Evolutionary conservation across 2,888 invertebrate species (phyloP).

Genomic region (Balanococcus diminutus): DNA sequence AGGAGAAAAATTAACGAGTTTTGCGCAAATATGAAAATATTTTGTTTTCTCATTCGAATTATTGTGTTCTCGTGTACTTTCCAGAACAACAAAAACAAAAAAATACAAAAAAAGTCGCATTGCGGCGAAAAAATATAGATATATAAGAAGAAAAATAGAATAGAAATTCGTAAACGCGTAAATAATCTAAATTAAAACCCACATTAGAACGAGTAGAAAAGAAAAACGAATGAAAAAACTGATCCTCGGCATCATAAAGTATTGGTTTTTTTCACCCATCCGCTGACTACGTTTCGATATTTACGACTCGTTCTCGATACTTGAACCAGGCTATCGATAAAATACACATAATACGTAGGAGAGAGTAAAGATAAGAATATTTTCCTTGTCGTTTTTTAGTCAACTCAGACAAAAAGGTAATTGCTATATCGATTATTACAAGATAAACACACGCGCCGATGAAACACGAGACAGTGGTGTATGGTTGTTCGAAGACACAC

Average conservation of each 20-base stretch:
- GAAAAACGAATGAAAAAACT: background rate
- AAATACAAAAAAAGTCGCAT: background rate
- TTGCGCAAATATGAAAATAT: background rate
- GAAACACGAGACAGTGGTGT: background rate
- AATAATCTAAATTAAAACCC: slow-evolving; percentile 4
- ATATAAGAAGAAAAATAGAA: background rate
- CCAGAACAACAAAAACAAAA: background rate
- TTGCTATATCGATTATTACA: background rate
- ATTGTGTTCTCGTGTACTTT: background rate
- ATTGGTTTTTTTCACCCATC: background rate
- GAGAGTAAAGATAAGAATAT: background rate
- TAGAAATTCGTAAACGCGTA: background rate
- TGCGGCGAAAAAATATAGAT: background rate
- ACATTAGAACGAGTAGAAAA: background rate
- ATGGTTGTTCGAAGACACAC: background rate
- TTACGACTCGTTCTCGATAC: background rate
- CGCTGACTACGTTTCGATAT: background rate
- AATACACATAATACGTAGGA: background rate
- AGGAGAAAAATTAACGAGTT: background rate
- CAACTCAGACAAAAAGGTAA: background rate
- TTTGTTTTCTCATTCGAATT: slow-evolving; percentile 17
- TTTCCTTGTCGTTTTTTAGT: background rate
- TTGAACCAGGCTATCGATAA: background rate
- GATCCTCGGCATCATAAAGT: background rate
- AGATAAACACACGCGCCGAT: background rate